phyloP scores from a whole-genome alignment of 2,888 invertebrate genomes.

The Halictus ligatus region DNA sequence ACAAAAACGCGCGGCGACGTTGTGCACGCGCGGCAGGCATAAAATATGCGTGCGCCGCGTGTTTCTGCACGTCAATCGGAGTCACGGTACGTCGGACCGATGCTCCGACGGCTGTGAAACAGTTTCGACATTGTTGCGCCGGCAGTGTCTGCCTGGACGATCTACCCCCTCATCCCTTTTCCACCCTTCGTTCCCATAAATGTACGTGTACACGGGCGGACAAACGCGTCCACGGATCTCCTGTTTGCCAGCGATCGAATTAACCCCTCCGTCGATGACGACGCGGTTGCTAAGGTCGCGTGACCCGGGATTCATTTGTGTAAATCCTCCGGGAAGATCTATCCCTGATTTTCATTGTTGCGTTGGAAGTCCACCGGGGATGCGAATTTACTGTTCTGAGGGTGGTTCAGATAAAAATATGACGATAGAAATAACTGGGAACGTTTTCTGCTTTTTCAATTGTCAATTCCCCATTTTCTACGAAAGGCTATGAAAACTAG shows the following conservation, averaged over 20 bases:
- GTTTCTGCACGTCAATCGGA: conserved; percentile 45
- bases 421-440: neutral
- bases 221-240: conserved; percentile 27
- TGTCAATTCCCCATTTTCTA: neutral
- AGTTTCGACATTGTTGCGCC: conserved; percentile 35
- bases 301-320: neutral
- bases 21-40: conserved; percentile 24
- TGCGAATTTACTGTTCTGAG: neutral
- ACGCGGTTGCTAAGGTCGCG: neutral
- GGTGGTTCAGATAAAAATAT: neutral
- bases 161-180: conserved; percentile 27
- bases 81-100: conserved; percentile 28
- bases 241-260: conserved; percentile 48
- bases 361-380: neutral
- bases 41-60: conserved; percentile 40
- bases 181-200: neutral
- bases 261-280: conserved; percentile 27
- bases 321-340: neutral
- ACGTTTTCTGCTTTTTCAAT: neutral
- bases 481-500: too few species aligned
- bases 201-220: neutral
- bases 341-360: neutral
- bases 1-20: conserved; percentile 13
- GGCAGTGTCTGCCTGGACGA: conserved; percentile 37
- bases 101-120: conserved; percentile 50